Conservation (phyloP, 2,888 invertebrate species). For the Spodoptera littoralis region DNA sequence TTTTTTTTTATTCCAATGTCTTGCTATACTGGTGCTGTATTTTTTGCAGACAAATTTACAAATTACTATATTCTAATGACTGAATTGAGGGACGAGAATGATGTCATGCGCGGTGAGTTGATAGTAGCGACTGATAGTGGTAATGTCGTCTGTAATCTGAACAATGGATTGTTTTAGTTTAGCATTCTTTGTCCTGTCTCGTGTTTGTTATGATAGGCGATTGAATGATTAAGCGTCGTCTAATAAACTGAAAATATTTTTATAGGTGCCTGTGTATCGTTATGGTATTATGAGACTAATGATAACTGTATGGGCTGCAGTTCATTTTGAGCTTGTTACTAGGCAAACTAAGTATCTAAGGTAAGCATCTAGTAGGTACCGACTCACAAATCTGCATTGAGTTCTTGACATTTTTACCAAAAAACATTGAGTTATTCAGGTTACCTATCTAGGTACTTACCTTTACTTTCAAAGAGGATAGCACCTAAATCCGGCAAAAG, state of each 20-base stretch:
- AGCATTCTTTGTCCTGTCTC: constrained; percentile 34
- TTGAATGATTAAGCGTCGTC: constrained; percentile 6
- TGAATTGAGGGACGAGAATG: constrained; percentile 43
- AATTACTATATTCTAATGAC: constrained; percentile 23
- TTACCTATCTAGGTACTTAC: too few relatives aligned
- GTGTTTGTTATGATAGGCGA: constrained; percentile 24
- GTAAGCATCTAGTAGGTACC: too few relatives aligned
- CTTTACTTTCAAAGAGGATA: too few relatives aligned
- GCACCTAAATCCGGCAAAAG: too few relatives aligned
- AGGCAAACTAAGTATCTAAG: too few relatives aligned
- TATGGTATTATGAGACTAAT: too few relatives aligned
- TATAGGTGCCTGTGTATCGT: neutral
- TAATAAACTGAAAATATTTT: constrained; percentile 4
- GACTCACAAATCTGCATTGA: too few relatives aligned
- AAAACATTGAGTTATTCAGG: too few relatives aligned
- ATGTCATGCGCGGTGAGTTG: constrained; percentile 50
- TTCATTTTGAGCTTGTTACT: too few relatives aligned
- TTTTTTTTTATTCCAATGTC: constrained; percentile 45
- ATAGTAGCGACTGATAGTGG: constrained; percentile 45
- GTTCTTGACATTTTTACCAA: too few relatives aligned
- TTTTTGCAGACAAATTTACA: constrained; percentile 48
- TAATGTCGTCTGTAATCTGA: constrained; percentile 30
- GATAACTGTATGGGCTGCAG: too few relatives aligned
- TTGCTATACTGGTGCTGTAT: constrained; percentile 46
- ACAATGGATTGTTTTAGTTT: constrained; percentile 46